Conservation (phyloP, 1,140 invertebrate species). For the Laodelphax striatellus region DNA sequence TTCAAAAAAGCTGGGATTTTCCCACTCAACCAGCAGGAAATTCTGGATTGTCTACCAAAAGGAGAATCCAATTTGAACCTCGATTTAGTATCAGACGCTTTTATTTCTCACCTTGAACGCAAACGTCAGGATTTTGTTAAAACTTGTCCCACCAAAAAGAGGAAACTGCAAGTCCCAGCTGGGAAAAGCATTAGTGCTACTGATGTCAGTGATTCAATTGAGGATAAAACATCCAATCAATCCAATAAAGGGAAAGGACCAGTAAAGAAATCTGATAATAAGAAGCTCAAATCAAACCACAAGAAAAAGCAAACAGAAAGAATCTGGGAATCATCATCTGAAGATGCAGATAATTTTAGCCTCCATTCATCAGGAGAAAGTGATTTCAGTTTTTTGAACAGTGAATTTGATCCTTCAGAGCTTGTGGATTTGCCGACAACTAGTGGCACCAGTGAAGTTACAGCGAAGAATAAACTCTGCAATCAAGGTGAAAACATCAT, state of each 20-base stretch:
- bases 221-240: too few species aligned
- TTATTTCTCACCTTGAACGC: background rate
- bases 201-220: background rate
- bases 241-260: background rate
- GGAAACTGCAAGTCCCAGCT: background rate
- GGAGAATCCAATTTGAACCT: background rate
- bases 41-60: background rate
- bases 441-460: background rate
- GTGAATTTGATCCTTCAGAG: background rate
- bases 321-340: background rate
- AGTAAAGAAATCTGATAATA: background rate
- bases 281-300: background rate
- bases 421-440: background rate
- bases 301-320: background rate
- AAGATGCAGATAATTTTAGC: background rate
- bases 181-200: background rate
- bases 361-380: background rate
- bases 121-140: conserved; percentile 1
- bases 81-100: background rate
- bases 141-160: background rate
- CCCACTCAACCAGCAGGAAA: background rate
- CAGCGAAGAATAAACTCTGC: background rate
- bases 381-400: too few species aligned
- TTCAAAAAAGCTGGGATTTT: too few species aligned
- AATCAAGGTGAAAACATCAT: background rate